These are phyloP conservation scores for Papilio gigon DNA, from an alignment of 2,888 invertebrate genomes.

Conservation along the genomic window DNA sequence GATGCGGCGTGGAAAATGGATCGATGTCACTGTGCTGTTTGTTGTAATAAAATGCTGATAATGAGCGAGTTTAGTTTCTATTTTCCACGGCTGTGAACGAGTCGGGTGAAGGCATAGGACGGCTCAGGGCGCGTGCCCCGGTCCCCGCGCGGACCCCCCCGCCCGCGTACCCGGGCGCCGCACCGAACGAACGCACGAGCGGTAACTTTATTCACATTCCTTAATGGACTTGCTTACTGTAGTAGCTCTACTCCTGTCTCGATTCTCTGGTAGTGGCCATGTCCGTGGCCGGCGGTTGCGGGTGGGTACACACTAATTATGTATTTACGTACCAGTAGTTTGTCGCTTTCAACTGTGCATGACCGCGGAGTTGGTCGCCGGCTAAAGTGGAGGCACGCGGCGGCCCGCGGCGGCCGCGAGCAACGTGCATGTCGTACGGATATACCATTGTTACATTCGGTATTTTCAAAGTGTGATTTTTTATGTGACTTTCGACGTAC, in stretches of 20 bases:
- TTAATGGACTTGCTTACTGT: constrained; percentile 81
- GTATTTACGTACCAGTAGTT: constrained; percentile 80
- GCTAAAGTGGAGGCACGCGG: constrained; percentile 45
- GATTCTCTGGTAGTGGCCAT: constrained; percentile 78
- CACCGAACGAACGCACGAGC: constrained; percentile 68
- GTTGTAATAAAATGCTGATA: constrained; percentile 62
- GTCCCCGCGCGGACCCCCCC: constrained; percentile 4
- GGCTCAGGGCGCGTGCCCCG: constrained; percentile 51
- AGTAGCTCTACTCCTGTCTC: constrained; percentile 81
- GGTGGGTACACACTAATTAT: constrained; percentile 81
- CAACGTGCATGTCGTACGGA: constrained; percentile 66
- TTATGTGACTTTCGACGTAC: constrained; percentile 78
- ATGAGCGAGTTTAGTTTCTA: constrained; percentile 65
- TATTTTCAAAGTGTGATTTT: constrained; percentile 52
- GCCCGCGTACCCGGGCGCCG: constrained; percentile 49
- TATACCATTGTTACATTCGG: constrained; percentile 41
- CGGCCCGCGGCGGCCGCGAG: constrained; percentile 56
- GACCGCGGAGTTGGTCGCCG: constrained; percentile 69
- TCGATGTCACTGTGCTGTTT: constrained; percentile 48
- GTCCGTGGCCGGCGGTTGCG: constrained; percentile 74
- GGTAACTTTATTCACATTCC: constrained; percentile 80
- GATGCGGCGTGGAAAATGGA: constrained; percentile 66
- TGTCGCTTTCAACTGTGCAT: constrained; percentile 81
- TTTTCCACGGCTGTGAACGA: constrained; percentile 63
- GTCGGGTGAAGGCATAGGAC: constrained; percentile 25